Evolutionary conservation across 2,113 vertebrate species (phyloP).

Genomic region (Hypocryptadius cinnamomeus): DNA sequence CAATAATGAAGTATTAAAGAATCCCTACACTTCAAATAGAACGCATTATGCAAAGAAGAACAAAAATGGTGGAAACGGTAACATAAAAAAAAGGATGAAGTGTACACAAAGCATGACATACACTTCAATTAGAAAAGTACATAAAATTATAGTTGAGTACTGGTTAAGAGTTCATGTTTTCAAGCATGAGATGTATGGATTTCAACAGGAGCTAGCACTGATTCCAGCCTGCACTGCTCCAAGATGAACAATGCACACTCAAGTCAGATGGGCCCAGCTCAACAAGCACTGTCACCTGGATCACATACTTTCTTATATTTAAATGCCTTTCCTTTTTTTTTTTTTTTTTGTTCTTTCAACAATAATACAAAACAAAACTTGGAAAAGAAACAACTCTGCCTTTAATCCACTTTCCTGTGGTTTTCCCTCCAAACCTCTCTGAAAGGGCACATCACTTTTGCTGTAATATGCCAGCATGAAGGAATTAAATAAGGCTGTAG

Average conservation of each 20-base stretch:
- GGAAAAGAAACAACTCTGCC: not conserved
- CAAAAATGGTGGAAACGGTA: not conserved
- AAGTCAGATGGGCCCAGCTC: not conserved
- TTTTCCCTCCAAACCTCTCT: not conserved
- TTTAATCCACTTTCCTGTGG: not conserved
- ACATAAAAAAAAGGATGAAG: not conserved
- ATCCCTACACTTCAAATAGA: not conserved
- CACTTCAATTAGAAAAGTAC: not conserved
- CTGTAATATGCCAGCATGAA: not conserved
- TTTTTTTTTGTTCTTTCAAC: not conserved
- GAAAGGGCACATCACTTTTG: not conserved
- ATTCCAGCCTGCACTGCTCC: not conserved
- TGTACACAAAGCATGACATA: not conserved
- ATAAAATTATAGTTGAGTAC: not conserved
- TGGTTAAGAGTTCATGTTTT: not conserved
- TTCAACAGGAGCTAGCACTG: not conserved
- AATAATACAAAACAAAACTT: not conserved
- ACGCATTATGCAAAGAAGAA: not conserved
- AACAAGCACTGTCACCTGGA: not conserved
- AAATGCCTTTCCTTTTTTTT: too few relatives aligned
- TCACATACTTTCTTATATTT: not conserved
- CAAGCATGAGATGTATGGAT: accelerated
- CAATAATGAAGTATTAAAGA: not conserved
- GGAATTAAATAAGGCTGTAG: not conserved
- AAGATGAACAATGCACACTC: not conserved